Evolutionary conservation across 2,888 invertebrate species (phyloP), one percentile per base, ranked within the genome.

Genomic region (Coenonympha glycerion): DNA sequence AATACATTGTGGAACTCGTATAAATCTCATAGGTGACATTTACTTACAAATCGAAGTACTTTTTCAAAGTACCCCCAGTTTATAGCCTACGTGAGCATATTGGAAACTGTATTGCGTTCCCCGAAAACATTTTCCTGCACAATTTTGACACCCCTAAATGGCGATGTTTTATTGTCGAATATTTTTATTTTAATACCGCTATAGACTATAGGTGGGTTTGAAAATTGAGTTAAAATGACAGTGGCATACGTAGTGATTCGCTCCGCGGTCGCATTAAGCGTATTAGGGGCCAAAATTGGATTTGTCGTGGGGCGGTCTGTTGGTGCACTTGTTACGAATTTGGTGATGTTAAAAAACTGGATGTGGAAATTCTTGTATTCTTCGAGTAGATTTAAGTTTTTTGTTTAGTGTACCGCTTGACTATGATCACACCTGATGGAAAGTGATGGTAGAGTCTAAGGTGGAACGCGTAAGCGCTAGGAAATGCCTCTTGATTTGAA

Each of bases 141-240:
- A 76, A 75, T 75, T 78, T 76, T 76, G 75, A 76, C 77, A 69
- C 79, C 82, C 76, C 76, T 75, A 79, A 83, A 81, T 68, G 72
- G 62, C 63, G 63, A 67, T 81, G 76, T 79, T 83, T 85, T 84
- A 84, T 77, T 73, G 72, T 72, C 73, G 76, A 76, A 80, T 80
- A 82, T 84, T 80, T 81, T 64, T 64, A 63, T 60, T 64, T 59
- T 61, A 65, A 61, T 59, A 60, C 58, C 57, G 56, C 60, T 56
- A 57, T 59, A 58, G 60, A 61, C 55, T 62, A 57, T 63, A 63
- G 64, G 65, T 64, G 63, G 61, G 58, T 74, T 81, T 76, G 71
- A 78, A 85, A 87, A 87, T 87, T 80, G 86, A 86, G 87, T 87
- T 86, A 87, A 86, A 87, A 86, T 83, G 84, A 85, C 86, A 86